These are phyloP conservation scores for Pangasianodon hypophthalmus DNA, from an alignment of 2,113 vertebrate species.

Conservation along the genomic window DNA sequence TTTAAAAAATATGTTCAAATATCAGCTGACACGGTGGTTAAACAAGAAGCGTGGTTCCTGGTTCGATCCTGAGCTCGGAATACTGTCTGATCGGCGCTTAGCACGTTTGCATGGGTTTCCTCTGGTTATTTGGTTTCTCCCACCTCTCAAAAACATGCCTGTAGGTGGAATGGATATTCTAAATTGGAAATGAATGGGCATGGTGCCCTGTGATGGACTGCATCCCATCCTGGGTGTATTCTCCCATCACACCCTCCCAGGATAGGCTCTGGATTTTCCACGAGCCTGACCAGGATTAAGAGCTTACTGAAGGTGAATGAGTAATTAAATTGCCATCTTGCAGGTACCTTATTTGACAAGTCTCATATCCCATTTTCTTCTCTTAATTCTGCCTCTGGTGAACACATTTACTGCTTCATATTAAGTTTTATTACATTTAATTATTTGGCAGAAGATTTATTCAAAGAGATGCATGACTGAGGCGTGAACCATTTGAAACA, in stretches of 20 bases:
- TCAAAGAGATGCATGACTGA: neutral
- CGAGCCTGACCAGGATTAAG: neutral
- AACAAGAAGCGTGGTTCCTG: neutral
- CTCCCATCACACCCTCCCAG: neutral
- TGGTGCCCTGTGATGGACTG: neutral
- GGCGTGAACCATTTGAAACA: neutral
- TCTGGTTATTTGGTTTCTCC: neutral
- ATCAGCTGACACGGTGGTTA: neutral
- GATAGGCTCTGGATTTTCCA: neutral
- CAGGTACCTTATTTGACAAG: neutral
- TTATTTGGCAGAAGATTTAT: neutral
- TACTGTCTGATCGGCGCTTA: neutral
- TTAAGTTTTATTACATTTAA: neutral
- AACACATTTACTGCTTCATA: neutral
- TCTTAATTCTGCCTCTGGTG: neutral
- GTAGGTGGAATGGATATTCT: neutral
- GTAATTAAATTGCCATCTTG: slow-evolving; percentile 12
- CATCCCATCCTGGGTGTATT: neutral
- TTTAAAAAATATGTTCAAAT: neutral
- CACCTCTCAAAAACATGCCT: neutral
- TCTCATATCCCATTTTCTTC: neutral
- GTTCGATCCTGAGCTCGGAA: neutral
- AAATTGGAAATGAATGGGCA: neutral
- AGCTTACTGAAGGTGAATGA: slow-evolving; percentile 1
- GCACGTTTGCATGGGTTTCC: neutral